These are phyloP conservation scores for Galleria mellonella DNA, from an alignment of 1,140 invertebrate genomes.

Conservation along the genomic window DNA sequence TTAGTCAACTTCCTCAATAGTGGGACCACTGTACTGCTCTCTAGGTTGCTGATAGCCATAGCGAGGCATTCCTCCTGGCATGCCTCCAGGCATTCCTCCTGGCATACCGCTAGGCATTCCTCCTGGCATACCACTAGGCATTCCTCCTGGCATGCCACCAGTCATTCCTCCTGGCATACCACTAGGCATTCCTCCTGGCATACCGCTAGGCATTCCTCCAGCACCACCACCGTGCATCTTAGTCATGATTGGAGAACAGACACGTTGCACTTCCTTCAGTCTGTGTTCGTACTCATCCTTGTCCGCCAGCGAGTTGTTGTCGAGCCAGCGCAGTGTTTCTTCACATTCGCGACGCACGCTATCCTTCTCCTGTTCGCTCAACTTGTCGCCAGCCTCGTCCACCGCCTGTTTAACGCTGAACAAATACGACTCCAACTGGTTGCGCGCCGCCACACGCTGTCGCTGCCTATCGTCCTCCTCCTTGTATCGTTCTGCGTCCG, in stretches of 20 bases:
- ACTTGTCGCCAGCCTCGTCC: constrained; percentile 11
- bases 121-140: constrained; percentile 6
- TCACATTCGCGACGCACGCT: constrained; percentile 22
- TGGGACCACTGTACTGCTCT: constrained; percentile 67
- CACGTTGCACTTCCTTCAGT: constrained; percentile 80
- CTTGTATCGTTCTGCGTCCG: constrained; percentile 38
- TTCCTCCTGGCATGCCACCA: constrained; percentile 33
- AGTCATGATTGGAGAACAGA: constrained; percentile 82
- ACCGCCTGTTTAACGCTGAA: constrained; percentile 81
- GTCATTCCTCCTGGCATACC: constrained; percentile 7
- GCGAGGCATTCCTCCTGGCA: constrained; percentile 34
- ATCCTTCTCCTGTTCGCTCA: constrained; percentile 24
- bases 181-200: background rate
- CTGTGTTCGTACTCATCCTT: constrained; percentile 86
- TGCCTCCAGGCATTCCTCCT: constrained; percentile 12
- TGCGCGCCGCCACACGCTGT: constrained; percentile 80
- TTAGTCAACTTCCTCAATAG: constrained; percentile 80
- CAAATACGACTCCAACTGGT: constrained; percentile 43
- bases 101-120: background rate
- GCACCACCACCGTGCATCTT: constrained; percentile 78
- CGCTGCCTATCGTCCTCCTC: constrained; percentile 78
- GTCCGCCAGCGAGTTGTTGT: constrained; percentile 79
- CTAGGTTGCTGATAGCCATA: constrained; percentile 5
- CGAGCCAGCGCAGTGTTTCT: constrained; percentile 68
- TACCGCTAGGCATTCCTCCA: constrained; percentile 21